phyloP scores from a whole-genome alignment of 2,113 vertebrate genomes.

The Hydropotes inermis region DNA sequence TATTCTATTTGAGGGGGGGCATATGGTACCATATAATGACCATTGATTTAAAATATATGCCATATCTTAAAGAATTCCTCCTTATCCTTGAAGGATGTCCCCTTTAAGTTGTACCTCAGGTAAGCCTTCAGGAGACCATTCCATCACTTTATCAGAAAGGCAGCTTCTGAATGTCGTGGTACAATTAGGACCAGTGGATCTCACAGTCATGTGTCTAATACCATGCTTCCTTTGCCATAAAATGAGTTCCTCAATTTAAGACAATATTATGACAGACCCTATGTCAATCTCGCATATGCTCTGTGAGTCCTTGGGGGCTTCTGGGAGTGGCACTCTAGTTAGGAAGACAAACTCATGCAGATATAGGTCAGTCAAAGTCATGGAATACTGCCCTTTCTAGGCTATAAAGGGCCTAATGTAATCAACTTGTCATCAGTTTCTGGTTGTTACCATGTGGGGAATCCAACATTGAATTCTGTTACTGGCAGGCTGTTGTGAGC shows the following conservation, averaged over 20 bases:
- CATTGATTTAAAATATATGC: background rate
- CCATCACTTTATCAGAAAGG: background rate
- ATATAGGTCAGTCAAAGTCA: background rate
- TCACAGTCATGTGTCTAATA: background rate
- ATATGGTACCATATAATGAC: background rate
- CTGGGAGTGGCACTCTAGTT: background rate
- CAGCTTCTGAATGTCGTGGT: background rate
- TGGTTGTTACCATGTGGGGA: background rate
- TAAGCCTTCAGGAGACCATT: background rate
- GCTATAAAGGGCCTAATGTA: background rate
- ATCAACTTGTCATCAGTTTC: background rate
- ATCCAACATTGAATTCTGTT: background rate
- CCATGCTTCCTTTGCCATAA: background rate
- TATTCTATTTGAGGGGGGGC: background rate
- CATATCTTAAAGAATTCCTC: background rate
- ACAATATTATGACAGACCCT: background rate
- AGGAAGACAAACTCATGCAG: background rate
- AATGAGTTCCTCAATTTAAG: background rate
- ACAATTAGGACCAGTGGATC: background rate
- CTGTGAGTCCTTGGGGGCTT: background rate
- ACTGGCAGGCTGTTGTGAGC: background rate
- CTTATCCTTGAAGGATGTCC: background rate
- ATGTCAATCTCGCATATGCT: background rate
- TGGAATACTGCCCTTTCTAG: background rate
- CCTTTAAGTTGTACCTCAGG: background rate